Percentiles rank a stretch among this genome's conserved stretches.
Evolutionary conservation across 2,888 invertebrate species (phyloP).

Genomic region (Aphelenchoides bicaudatus): DNA sequence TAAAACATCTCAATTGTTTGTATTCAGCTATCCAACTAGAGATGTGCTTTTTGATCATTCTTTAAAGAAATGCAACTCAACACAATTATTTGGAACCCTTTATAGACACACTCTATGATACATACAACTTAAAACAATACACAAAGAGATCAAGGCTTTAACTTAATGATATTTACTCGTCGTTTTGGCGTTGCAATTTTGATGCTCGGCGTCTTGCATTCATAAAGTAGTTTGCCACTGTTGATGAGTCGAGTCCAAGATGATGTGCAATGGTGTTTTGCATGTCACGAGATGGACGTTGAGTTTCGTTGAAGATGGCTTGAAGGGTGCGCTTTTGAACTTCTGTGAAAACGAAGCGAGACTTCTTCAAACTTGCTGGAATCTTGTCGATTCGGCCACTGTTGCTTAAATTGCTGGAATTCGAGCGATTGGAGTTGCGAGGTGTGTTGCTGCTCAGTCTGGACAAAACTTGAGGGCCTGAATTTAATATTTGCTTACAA

Average conservation of each 20-base stretch:
- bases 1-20: too few relatives aligned
- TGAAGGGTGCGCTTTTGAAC: constrained; percentile 89
- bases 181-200: too few relatives aligned
- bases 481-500: not conserved
- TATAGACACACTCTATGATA: too few relatives aligned
- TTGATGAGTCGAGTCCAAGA: constrained; percentile 45
- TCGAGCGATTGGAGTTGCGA: constrained; percentile 44
- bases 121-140: too few relatives aligned
- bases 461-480: constrained; percentile 8
- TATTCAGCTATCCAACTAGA: too few relatives aligned
- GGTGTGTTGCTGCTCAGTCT: constrained; percentile 19
- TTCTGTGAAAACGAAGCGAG: constrained; percentile 98
- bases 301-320: constrained; percentile 54
- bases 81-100: too few relatives aligned
- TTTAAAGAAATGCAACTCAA: too few relatives aligned
- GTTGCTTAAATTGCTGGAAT: constrained; percentile 58
- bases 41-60: too few relatives aligned
- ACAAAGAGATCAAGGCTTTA: too few relatives aligned
- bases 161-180: too few relatives aligned
- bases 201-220: constrained; percentile 37
- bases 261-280: constrained; percentile 52
- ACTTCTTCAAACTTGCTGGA: constrained; percentile 22
- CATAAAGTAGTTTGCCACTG: constrained; percentile 52
- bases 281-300: constrained; percentile 48
- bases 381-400: constrained; percentile 30